Percentiles rank a stretch among this genome's conserved stretches.
Conservation (phyloP, 2,113 vertebrate genomes). For the Coracopsis vasa region DNA sequence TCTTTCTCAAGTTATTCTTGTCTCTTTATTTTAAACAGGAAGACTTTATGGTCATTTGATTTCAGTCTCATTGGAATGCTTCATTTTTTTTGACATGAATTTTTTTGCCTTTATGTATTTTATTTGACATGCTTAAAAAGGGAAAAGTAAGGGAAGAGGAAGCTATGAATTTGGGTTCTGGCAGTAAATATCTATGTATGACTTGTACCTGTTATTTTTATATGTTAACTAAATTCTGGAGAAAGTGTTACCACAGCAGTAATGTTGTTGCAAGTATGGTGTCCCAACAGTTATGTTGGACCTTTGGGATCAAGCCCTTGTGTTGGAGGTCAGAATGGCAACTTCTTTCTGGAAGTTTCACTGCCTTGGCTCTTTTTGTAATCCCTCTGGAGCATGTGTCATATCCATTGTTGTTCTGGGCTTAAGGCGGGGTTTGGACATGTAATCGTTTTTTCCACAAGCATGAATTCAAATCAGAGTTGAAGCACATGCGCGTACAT, state of each 20-base stretch:
- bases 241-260: neutral
- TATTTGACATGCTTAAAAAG: neutral
- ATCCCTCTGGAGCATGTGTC: neutral
- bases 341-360: neutral
- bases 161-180: neutral
- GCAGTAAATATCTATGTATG: neutral
- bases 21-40: neutral
- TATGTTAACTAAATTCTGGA: neutral
- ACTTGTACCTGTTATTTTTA: neutral
- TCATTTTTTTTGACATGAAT: neutral
- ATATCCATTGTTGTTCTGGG: neutral
- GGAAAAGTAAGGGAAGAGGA: neutral
- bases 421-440: neutral
- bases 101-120: neutral
- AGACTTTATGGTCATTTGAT: neutral
- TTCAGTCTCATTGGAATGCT: neutral
- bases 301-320: neutral
- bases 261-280: neutral
- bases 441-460: neutral
- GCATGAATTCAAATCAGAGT: neutral
- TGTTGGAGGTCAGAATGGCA: neutral
- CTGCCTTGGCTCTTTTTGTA: neutral
- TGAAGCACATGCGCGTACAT: neutral
- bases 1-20: neutral
- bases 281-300: neutral